Base-by-base conservation (phyloP, 1,140 invertebrate species). In the Belonocnema kinseyi region DNA sequence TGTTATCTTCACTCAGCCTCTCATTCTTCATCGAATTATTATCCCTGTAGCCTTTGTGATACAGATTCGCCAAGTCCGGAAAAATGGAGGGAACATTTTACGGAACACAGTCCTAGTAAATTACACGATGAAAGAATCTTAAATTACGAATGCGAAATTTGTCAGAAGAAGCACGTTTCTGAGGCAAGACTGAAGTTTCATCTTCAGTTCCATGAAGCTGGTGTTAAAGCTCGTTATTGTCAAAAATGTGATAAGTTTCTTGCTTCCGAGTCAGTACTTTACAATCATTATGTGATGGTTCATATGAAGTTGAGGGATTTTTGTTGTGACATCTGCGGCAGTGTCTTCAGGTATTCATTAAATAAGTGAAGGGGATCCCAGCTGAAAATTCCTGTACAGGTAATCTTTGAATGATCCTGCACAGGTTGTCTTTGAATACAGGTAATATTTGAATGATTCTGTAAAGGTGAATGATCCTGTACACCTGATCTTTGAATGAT, bases 241-340 rank as follows among this genome's bases (percentile, higher is more conserved):
- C 40, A 75, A 1, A 75, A 75, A 19, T 75, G 74, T 53, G 61
- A 75, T 51, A 75, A 70, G 26, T 75, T 50, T 51, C 6, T 75
- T 33, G 21, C n/a, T 14, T 77, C 75, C 12, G 75, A 77, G 50
- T 51, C 51, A 33, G 26, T n/a, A 10, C 75, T 77, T 46, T 77
- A 52, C 33, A 33, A 46, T 19, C 75, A 76, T 72, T n/a, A 50
- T 7, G 1, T 17, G 4, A 76, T 16, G 17, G 75, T 76, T 7
- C 75, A 76, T 54, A 14, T 50, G 11, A 61, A 76, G 17, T 52
- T 33, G 3, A 76, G 50, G 17, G 51, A 76, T 33, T 58, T 21
- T 26, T 58, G 56, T 13, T 58, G 56, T 14, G 19, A 58, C 26
- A 58, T 14, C 26, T 58, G 56, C 17, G 56, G 56, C 21, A 26